Evolutionary conservation across 2,888 invertebrate species (phyloP).

Genomic region (Gandaritis pyraliata): DNA sequence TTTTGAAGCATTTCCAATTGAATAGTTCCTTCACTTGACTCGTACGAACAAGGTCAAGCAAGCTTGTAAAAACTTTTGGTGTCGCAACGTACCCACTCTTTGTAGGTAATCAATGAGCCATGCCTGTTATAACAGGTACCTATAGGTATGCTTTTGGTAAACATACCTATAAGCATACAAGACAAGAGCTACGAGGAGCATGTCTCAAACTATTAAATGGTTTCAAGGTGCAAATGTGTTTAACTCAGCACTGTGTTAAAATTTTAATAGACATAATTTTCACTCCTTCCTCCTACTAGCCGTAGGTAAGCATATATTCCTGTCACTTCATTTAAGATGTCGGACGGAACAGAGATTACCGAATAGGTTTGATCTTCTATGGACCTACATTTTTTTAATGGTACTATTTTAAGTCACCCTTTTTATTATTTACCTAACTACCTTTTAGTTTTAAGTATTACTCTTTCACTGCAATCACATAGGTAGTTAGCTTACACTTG

Average conservation of each 20-base stretch:
- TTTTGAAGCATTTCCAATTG: constrained; percentile 58
- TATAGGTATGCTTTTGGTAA: constrained; percentile 8
- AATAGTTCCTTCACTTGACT: constrained; percentile 57
- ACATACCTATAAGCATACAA: background rate
- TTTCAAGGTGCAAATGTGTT: background rate
- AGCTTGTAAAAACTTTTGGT: constrained; percentile 42
- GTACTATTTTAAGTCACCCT: too few relatives aligned
- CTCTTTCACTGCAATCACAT: constrained; percentile 30
- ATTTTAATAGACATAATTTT: too few relatives aligned
- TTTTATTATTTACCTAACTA: too few relatives aligned
- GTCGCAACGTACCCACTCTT: constrained; percentile 37
- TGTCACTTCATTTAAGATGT: too few relatives aligned
- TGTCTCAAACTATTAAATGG: background rate
- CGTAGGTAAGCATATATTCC: too few relatives aligned
- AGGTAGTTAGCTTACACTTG: constrained; percentile 66
- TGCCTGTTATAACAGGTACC: constrained; percentile 10
- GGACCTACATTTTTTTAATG: too few relatives aligned
- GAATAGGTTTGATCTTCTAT: too few relatives aligned
- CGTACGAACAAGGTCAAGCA: constrained; percentile 59
- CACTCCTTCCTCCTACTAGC: too few relatives aligned
- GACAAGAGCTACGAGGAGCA: background rate
- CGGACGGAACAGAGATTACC: too few relatives aligned
- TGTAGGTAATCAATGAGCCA: constrained; percentile 36
- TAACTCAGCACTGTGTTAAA: too few relatives aligned
- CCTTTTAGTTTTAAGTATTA: constrained; percentile 10